Percentiles rank a stretch among this genome's conserved stretches.
Conservation (phyloP, 2,888 invertebrate species). For the Tetrapedia diversipes region DNA sequence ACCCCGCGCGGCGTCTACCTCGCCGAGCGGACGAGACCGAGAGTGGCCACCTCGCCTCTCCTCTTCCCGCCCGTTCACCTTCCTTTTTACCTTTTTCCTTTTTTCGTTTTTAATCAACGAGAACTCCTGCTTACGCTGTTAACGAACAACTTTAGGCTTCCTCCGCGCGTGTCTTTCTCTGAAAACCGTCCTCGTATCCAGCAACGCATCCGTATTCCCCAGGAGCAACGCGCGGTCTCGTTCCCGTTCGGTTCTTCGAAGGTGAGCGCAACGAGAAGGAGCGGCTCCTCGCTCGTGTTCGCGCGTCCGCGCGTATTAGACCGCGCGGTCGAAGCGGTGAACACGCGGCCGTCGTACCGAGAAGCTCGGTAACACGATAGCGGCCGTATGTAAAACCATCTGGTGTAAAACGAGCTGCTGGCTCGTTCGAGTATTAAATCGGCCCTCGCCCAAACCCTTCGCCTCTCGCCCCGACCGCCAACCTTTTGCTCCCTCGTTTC, state of each 20-base stretch:
- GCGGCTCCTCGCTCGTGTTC: slow-evolving; percentile 48
- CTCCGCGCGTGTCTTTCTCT: background rate
- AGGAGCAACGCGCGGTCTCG: background rate
- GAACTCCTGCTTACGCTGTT: slow-evolving; percentile 24
- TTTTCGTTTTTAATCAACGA: slow-evolving; percentile 20
- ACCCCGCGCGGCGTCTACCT: slow-evolving; percentile 70
- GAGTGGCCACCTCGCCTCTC: background rate
- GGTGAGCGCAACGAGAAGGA: no score
- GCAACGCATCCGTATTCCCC: background rate
- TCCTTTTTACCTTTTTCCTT: slow-evolving; percentile 23
- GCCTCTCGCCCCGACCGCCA: background rate
- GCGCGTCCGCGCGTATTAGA: slow-evolving; percentile 57
- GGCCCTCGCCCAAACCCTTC: slow-evolving; percentile 68
- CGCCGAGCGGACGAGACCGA: slow-evolving; percentile 46
- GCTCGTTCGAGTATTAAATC: slow-evolving; percentile 82
- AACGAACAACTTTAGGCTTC: slow-evolving; percentile 39
- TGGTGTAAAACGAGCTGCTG: slow-evolving; percentile 82
- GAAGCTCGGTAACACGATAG: slow-evolving; percentile 80
- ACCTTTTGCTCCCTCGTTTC: slow-evolving; percentile 11
- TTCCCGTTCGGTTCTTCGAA: slow-evolving; percentile 1
- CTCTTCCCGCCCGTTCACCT: background rate
- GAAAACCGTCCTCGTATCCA: background rate
- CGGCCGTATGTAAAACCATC: slow-evolving; percentile 81
- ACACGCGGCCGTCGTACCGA: slow-evolving; percentile 59
- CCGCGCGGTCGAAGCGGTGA: slow-evolving; percentile 28